Conservation (phyloP, 2,113 vertebrate species). For the Suricata suricatta region DNA sequence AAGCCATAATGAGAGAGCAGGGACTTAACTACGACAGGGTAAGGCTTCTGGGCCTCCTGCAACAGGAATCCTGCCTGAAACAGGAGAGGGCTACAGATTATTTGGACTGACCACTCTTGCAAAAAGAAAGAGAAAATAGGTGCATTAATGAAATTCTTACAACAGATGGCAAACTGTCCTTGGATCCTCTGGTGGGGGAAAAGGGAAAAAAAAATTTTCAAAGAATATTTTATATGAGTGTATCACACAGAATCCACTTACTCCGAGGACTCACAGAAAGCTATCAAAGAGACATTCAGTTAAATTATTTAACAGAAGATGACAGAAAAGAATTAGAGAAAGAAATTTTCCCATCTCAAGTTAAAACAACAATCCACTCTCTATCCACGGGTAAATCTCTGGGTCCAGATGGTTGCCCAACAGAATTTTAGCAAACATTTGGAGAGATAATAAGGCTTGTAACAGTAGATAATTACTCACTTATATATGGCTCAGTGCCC, state of each 20-base stretch:
- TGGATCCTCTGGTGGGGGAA: constrained; percentile 78
- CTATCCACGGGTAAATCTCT: constrained; percentile 84
- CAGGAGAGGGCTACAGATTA: constrained; percentile 67
- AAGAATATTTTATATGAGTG: constrained; percentile 80
- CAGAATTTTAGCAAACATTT: constrained; percentile 90
- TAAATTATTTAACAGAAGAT: constrained; percentile 86
- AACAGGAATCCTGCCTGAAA: constrained; percentile 33
- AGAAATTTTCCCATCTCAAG: constrained; percentile 79
- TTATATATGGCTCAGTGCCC: constrained; percentile 87
- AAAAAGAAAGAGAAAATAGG: constrained; percentile 79
- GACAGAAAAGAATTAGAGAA: constrained; percentile 85
- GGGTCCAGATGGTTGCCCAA: constrained; percentile 89
- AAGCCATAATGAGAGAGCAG: constrained; percentile 70
- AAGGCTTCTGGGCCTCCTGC: constrained; percentile 29
- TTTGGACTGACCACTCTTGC: constrained; percentile 69
- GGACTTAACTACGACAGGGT: constrained; percentile 52
- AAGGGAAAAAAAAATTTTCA: constrained; percentile 72
- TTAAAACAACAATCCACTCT: constrained; percentile 81
- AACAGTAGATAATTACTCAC: constrained; percentile 88
- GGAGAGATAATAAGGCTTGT: constrained; percentile 89
- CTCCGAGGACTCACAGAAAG: constrained; percentile 75
- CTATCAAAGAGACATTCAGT: constrained; percentile 79
- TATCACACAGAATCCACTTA: constrained; percentile 79
- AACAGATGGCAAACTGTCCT: constrained; percentile 87
- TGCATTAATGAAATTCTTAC: constrained; percentile 84